Percentiles rank a stretch among this genome's conserved stretches.
These are phyloP conservation scores for Emys orbicularis DNA, from an alignment of 2,797 vertebrate genomes.

Conservation along the genomic window DNA sequence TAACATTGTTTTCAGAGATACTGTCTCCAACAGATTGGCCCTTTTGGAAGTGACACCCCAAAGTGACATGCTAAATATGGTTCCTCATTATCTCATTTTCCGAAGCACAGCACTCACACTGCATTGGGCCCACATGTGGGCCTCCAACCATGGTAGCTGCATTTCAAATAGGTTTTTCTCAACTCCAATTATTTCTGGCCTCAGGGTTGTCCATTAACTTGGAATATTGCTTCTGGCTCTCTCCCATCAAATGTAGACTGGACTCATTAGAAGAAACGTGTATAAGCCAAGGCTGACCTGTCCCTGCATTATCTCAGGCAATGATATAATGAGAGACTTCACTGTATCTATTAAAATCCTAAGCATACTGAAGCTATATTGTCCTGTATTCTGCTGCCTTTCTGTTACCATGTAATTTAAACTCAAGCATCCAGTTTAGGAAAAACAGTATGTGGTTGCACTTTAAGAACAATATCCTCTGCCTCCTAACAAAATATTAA, in stretches of 20 bases:
- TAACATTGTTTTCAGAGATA: neutral
- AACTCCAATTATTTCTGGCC: slow-evolving; percentile 15
- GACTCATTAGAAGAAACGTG: neutral
- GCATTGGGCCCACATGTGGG: neutral
- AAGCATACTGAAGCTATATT: neutral
- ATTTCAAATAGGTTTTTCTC: neutral
- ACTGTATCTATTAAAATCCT: neutral
- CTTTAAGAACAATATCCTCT: neutral
- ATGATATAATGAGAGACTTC: neutral
- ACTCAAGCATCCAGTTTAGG: neutral
- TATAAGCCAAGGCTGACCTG: neutral
- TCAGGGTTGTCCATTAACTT: neutral
- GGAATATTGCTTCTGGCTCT: neutral
- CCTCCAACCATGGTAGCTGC: neutral
- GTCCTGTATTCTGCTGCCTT: neutral
- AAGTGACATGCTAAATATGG: neutral
- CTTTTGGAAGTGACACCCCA: neutral
- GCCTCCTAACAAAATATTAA: neutral
- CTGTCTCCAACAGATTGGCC: neutral
- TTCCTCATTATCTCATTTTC: neutral
- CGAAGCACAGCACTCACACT: neutral
- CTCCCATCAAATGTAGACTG: neutral
- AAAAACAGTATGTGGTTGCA: neutral
- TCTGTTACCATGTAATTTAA: neutral
- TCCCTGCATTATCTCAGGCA: neutral